Evolutionary conservation across 2,113 vertebrate genomes (phyloP), one percentile per base, ranked within the genome.

Genomic region (Caloenas nicobarica): DNA sequence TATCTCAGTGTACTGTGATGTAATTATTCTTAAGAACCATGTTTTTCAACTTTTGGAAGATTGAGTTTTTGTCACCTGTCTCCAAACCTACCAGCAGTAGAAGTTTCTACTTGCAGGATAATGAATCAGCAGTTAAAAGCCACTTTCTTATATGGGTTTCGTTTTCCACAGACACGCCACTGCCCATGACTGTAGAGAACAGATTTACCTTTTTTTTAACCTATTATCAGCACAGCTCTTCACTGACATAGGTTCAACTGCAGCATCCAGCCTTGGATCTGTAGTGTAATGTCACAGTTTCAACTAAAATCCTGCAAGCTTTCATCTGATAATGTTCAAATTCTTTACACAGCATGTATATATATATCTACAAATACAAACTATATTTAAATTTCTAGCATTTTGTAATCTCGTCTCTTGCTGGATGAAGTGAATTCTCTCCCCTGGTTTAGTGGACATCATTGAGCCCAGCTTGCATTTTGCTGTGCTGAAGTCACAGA

Each of bases 41-140:
- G 0, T 1, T 44, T 92, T 82, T 71, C 18, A 34, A 44, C 22
- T 54, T 34, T 33, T 7, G 16, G 5, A 70, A 76, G 2, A 5
- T 65, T 3, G 42, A 2, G 23, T 72, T 82, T 60, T 46, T 15
- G 23, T 61, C 26, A 25, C 0, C 0, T 61, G 15, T 17, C 86
- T 87, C 60, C 29, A 65, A 42, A 51, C 33, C 36, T 81, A 5
- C 9, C 40, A 26, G 24, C 16, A 42, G 13, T 58, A 66, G 14
- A 26, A 38, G 16, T 61, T 79, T 81, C 28, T 25, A 13, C 36
- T 71, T 66, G 16, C 29, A 65, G 28, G 24, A 34, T 1, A 11
- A 42, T 42, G 53, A 86, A 64, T 72, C 46, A 28, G 25, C 38
- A 48, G 9, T 11, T 72, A 78, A 89, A 89, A 38, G 4, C 13